A percentile compares a stretch with the other conserved stretches of the same genome.
Conservation (phyloP, 1,140 invertebrate genomes). For the Cydia fagiglandana region DNA sequence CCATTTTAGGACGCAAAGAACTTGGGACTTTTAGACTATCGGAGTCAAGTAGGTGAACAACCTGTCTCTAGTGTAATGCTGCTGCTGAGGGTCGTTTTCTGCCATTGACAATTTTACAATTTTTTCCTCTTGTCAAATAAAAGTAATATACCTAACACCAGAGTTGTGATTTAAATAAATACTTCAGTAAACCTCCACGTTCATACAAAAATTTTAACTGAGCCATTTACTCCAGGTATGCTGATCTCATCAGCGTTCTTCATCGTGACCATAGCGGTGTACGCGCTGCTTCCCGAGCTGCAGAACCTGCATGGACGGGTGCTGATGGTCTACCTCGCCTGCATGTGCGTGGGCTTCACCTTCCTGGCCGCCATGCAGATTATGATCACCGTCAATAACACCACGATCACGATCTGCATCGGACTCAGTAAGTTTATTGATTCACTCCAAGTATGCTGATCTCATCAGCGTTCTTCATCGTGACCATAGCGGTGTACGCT, state of each 20-base stretch:
- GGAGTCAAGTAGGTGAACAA: no score
- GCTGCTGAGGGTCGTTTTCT: no score
- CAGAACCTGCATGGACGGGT: constrained; percentile 86
- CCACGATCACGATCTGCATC: constrained; percentile 40
- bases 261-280: constrained; percentile 84
- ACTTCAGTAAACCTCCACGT: neutral
- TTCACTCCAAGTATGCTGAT: constrained; percentile 81
- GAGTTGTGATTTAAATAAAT: no score
- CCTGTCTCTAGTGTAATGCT: no score
- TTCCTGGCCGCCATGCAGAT: constrained; percentile 78
- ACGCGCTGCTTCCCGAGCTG: constrained; percentile 84
- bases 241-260: constrained; percentile 86
- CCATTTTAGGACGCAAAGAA: no score
- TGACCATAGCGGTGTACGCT: constrained; percentile 85
- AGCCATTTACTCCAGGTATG: constrained; percentile 78
- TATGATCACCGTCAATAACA: constrained; percentile 45
- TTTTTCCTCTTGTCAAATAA: no score
- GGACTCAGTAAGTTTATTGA: constrained; percentile 56
- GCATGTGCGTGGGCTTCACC: constrained; percentile 81
- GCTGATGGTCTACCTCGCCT: constrained; percentile 84
- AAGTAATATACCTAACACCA: no score
- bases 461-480: constrained; percentile 85
- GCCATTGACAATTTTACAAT: no score
- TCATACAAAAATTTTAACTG: neutral
- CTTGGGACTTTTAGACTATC: no score